phyloP scores from a whole-genome alignment of 2,797 vertebrate species.

The Okamejei kenojei region DNA sequence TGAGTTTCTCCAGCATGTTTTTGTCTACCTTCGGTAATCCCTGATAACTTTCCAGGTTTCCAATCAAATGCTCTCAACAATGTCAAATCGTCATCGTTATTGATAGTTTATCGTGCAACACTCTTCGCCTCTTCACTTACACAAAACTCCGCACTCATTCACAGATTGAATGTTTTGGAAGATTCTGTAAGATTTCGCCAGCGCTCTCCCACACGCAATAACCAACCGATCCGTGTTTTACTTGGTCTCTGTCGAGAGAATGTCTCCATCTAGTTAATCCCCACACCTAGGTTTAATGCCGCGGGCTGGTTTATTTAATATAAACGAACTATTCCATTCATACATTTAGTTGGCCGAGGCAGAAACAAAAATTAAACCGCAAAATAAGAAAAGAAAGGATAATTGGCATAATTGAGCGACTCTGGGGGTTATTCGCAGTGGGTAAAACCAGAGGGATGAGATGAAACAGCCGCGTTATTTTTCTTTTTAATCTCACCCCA shows the following conservation, averaged over 20 bases:
- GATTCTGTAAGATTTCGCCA: background rate
- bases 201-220: background rate
- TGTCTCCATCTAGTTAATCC: too few species aligned
- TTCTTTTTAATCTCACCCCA: background rate
- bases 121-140: too few species aligned
- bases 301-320: background rate
- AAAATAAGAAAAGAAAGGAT: too few species aligned
- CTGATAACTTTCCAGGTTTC: background rate
- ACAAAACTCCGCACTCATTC: background rate
- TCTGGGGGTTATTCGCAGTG: too few species aligned
- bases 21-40: background rate
- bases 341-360: background rate
- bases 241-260: background rate
- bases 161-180: background rate
- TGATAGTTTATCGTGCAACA: background rate
- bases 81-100: background rate
- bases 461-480: too few species aligned
- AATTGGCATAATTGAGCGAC: background rate
- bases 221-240: too few species aligned
- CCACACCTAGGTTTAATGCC: background rate
- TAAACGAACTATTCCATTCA: background rate
- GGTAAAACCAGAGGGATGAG: too few species aligned
- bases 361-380: background rate
- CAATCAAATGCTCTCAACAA: background rate
- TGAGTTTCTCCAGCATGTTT: too few species aligned